phyloP scores from a whole-genome alignment of 2,888 invertebrate genomes.

The Cataglyphis albicans region DNA sequence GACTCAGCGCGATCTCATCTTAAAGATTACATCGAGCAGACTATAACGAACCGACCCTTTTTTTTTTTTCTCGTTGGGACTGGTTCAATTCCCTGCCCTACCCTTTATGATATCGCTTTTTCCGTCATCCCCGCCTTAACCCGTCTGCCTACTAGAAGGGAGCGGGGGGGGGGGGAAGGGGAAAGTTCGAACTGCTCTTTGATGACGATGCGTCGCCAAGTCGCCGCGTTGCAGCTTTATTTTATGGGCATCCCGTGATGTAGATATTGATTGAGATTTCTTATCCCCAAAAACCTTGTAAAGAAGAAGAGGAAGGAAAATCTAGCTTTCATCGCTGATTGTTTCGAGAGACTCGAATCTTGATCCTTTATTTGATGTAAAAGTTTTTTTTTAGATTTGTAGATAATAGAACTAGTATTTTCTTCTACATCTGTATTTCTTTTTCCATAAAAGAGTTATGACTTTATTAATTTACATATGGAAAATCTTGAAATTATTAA shows the following conservation, averaged over 20 bases:
- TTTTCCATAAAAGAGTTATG: not conserved
- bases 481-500: not conserved
- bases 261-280: constrained; percentile 76
- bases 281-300: constrained; percentile 19
- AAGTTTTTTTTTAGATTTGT: not conserved
- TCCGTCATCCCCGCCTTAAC: constrained; percentile 48
- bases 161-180: constrained; percentile 14
- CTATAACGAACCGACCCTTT: constrained; percentile 74
- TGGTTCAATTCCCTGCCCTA: constrained; percentile 73
- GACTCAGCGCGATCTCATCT: constrained; percentile 80
- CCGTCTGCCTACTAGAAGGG: constrained; percentile 28
- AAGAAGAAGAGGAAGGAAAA: not conserved
- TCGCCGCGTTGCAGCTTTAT: constrained; percentile 73
- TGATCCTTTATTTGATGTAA: not conserved
- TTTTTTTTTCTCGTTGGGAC: constrained; percentile 67
- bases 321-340: constrained; percentile 5
- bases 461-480: not conserved
- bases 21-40: constrained; percentile 76
- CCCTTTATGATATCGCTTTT: constrained; percentile 78
- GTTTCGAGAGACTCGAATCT: not conserved
- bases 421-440: not conserved
- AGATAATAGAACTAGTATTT: not conserved
- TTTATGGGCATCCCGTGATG: constrained; percentile 75
- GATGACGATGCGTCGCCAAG: constrained; percentile 78
- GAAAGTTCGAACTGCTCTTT: constrained; percentile 76